Conservation (phyloP, 2,797 vertebrate genomes). For the Dermochelys coriacea region DNA sequence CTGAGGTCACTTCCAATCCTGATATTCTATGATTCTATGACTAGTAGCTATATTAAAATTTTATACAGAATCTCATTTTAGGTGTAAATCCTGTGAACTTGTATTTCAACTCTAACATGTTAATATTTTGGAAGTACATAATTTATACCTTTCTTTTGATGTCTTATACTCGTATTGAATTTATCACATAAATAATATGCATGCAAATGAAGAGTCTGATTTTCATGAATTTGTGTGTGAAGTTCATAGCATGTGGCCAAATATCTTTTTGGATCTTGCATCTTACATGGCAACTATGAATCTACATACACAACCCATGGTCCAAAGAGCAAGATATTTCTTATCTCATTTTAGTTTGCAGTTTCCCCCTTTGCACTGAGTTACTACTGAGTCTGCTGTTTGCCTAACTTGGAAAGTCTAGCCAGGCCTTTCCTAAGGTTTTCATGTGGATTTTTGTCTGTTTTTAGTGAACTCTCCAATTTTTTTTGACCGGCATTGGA, state of each 20-base stretch:
- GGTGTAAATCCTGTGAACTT: conserved; percentile 1
- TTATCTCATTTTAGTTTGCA: background rate
- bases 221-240: background rate
- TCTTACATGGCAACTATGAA: background rate
- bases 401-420: background rate
- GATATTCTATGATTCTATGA: too few relatives aligned
- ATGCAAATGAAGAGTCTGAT: background rate
- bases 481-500: background rate
- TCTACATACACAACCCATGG: background rate
- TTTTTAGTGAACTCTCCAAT: background rate
- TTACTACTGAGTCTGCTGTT: background rate
- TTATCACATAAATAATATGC: background rate
- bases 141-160: conserved; percentile 1
- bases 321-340: background rate
- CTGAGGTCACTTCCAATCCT: too few relatives aligned
- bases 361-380: background rate
- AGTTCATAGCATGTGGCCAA: background rate
- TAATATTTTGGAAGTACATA: conserved; percentile 6
- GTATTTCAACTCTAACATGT: background rate
- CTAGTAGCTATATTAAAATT: background rate
- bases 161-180: background rate
- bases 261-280: background rate
- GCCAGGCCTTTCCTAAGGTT: background rate
- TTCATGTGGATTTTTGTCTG: background rate
- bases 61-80: background rate